Base-by-base conservation (phyloP, 2,888 invertebrate species). In the Brenthis daphne region DNA sequence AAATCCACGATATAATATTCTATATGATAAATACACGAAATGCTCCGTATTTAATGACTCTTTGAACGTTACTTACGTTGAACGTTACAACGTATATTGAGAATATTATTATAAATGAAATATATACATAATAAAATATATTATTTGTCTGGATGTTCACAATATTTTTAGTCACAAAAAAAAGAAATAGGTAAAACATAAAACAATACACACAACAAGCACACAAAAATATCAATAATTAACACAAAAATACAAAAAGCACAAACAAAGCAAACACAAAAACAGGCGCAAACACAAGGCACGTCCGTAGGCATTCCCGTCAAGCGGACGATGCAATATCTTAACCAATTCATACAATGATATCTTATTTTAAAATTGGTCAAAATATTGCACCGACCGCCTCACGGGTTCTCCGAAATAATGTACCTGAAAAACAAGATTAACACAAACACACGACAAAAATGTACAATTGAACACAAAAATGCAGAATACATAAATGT, bases 321-420 rank as follows among this genome's bases (percentile, higher is more conserved):
- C 85, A 85, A 89, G 89, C 88, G 79, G 83, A 87, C 90, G 92
- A 92, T 92, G 92, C 92, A 92, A 92, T 92, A 92, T 92, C 92
- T 92, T 92, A 92, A 92, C 92, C 92, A 92, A 92, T 90, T 92
- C 92, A 90, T 70, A 75, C 75, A 74, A 76, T 68, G 61, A 74
- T 73, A 76, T 76, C 75, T 56, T 73, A 73, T 76, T 85, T 84
- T 87, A 89, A 92, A 92, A 92, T 92, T 92, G 90, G 88, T 92
- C 85, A 92, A 92, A 89, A 92, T 89, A 92, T 91, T 90, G 83
- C 92, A 92, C 89, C 92, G 88, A 85, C 84, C 84, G 88, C 87
- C 89, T 87, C 88, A 77, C 80, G 85, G 89, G 86, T 65, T 67
- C 74, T 67, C 69, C 71, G 8, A 37, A 56, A 48, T 11, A 43